Conservation (phyloP, 1,140 invertebrate genomes). For the Reticulitermes speratus region DNA sequence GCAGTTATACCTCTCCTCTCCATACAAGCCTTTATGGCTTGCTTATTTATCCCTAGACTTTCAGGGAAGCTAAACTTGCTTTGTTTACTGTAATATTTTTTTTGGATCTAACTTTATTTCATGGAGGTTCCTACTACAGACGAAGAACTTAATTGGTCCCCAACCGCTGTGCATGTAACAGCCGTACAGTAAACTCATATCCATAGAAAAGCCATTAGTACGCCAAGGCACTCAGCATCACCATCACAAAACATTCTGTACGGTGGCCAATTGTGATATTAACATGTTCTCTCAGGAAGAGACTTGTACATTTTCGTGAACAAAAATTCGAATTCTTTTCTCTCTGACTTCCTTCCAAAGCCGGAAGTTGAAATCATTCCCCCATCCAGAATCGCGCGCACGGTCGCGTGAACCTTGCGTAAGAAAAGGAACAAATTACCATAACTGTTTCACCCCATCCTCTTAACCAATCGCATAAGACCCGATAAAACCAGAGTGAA, state of each 20-base stretch:
- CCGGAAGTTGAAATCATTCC: not conserved
- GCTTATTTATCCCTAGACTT: too few species aligned
- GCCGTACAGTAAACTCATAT: not conserved
- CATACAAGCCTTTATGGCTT: too few species aligned
- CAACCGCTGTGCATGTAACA: too few species aligned
- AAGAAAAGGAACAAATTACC: slow-evolving; percentile 4
- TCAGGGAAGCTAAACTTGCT: too few species aligned
- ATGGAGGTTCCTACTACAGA: too few species aligned
- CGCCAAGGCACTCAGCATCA: not conserved
- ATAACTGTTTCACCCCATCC: not conserved
- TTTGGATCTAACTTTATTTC: too few species aligned
- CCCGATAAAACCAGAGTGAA: not conserved
- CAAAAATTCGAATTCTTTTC: not conserved
- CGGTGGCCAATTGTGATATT: not conserved
- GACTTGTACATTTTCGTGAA: not conserved
- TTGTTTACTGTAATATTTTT: too few species aligned
- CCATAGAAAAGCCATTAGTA: not conserved
- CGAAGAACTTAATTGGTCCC: too few species aligned
- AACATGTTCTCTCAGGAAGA: not conserved
- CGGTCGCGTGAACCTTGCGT: not conserved
- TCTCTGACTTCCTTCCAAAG: not conserved
- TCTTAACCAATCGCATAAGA: too few species aligned
- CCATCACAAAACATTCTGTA: not conserved
- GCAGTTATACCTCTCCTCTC: too few species aligned
- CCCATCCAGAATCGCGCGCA: not conserved